These are phyloP conservation scores for Drosophila lutescens DNA, from an alignment of 2,888 invertebrate species.

Conservation along the genomic window DNA sequence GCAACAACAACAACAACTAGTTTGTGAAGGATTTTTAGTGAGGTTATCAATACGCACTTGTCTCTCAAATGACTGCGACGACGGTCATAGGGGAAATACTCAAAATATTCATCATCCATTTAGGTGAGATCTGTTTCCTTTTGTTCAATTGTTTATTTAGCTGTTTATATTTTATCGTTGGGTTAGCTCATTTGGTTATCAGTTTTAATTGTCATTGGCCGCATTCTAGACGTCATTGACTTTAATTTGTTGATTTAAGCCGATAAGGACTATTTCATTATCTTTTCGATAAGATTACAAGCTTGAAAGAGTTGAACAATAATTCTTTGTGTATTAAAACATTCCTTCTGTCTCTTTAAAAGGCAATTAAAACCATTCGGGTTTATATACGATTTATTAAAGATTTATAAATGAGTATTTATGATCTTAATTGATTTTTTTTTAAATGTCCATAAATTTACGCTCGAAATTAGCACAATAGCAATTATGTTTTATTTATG, in stretches of 20 bases:
- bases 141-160: neutral
- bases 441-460: no score
- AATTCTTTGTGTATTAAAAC: constrained; percentile 3
- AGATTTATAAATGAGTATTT: no score
- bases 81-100: constrained; percentile 81
- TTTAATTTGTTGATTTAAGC: constrained; percentile 31
- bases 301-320: constrained; percentile 1
- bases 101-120: constrained; percentile 83
- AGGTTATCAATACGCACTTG: constrained; percentile 79
- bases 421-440: no score
- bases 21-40: constrained; percentile 11
- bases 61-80: constrained; percentile 80
- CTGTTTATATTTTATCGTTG: constrained; percentile 21
- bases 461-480: no score
- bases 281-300: constrained; percentile 53
- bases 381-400: neutral
- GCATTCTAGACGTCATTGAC: constrained; percentile 47
- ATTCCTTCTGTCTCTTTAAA: neutral
- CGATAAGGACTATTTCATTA: constrained; percentile 23
- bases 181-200: constrained; percentile 61
- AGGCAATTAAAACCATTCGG: neutral
- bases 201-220: constrained; percentile 38
- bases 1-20: constrained; percentile 29
- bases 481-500: no score
- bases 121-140: constrained; percentile 34